phyloP scores from a whole-genome alignment of 2,797 vertebrate genomes.

The Knipowitschia caucasica region DNA sequence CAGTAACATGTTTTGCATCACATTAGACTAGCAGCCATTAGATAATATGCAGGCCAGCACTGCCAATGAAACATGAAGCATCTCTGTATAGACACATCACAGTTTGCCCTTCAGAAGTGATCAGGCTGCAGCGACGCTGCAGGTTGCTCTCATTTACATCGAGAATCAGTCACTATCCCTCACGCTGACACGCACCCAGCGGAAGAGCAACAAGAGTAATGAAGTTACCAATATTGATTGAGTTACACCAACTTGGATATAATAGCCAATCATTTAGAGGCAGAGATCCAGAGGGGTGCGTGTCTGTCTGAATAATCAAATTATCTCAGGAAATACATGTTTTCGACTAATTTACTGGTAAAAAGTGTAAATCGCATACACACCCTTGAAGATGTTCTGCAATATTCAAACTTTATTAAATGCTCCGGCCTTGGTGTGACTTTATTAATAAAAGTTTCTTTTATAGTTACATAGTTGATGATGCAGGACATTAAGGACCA shows the following conservation, averaged over 20 bases:
- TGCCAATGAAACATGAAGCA: conserved; percentile 46
- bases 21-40: conserved; percentile 38
- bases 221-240: conserved; percentile 74
- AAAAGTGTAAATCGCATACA: neutral
- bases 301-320: conserved; percentile 47
- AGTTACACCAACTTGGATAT: conserved; percentile 61
- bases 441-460: no score
- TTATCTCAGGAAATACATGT: conserved; percentile 31
- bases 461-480: no score
- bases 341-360: neutral
- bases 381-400: neutral
- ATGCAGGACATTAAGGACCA: no score
- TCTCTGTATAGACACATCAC: conserved; percentile 39
- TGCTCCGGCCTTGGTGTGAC: no score
- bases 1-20: conserved; percentile 34
- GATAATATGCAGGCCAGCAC: conserved; percentile 44
- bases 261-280: conserved; percentile 60
- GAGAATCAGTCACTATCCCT: conserved; percentile 74
- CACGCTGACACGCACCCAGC: conserved; percentile 67
- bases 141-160: conserved; percentile 75
- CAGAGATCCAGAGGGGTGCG: conserved; percentile 40
- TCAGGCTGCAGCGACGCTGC: conserved; percentile 37
- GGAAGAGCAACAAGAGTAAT: conserved; percentile 73
- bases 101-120: conserved; percentile 69
- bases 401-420: no score